phyloP scores from a whole-genome alignment of 2,888 invertebrate genomes.

The Pammene aurita region DNA sequence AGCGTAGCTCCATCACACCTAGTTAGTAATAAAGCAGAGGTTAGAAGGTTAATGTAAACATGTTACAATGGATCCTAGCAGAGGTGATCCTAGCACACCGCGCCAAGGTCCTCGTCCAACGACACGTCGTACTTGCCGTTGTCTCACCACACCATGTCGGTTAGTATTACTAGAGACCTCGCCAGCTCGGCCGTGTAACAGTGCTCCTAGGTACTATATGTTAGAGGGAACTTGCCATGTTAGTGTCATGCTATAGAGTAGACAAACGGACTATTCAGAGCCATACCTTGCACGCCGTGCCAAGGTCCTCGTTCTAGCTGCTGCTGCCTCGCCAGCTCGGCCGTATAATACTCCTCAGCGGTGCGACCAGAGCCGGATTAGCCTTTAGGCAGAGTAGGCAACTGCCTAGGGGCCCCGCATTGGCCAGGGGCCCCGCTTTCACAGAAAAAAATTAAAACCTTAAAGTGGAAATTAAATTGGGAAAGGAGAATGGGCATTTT shows the following conservation, averaged over 20 bases:
- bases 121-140: conserved; percentile 87
- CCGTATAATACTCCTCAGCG: neutral
- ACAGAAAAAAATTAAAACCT: too few species aligned
- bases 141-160: conserved; percentile 73
- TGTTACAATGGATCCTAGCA: conserved; percentile 92
- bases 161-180: conserved; percentile 43
- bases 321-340: conserved; percentile 66
- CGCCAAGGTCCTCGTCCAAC: conserved; percentile 95
- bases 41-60: too few species aligned
- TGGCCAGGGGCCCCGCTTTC: too few species aligned
- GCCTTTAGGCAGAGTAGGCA: too few species aligned
- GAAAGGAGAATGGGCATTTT: too few species aligned
- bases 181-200: neutral
- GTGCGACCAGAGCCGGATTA: too few species aligned
- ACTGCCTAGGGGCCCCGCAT: too few species aligned
- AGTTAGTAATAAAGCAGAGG: too few species aligned
- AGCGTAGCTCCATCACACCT: too few species aligned
- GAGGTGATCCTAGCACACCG: conserved; percentile 93
- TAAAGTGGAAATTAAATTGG: too few species aligned
- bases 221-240: neutral
- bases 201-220: neutral
- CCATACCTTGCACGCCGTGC: conserved; percentile 93
- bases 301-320: conserved; percentile 92
- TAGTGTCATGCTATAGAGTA: too few species aligned
- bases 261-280: conserved; percentile 93